phyloP scores from a whole-genome alignment of 2,797 vertebrate genomes.

The Gymnothorax reevesii region DNA sequence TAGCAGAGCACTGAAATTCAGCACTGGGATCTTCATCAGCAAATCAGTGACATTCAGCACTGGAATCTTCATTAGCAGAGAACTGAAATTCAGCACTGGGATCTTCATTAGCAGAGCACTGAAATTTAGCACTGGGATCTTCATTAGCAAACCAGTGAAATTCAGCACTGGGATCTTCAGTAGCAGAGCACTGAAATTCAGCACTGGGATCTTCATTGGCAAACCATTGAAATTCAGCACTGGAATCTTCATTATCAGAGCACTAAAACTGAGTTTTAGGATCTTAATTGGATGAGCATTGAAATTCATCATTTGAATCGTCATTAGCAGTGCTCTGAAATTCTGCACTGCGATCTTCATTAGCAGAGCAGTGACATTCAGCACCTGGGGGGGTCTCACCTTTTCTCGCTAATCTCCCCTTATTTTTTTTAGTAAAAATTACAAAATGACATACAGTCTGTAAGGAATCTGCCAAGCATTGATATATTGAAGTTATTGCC shows the following conservation, averaged over 20 bases:
- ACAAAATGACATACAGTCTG: slow-evolving; percentile 6
- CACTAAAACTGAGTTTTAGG: no score
- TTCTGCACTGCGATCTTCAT: no score
- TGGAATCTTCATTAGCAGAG: neutral
- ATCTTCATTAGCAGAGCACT: neutral
- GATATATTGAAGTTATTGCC: slow-evolving; percentile 29
- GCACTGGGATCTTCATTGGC: neutral
- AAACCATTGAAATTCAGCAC: no score
- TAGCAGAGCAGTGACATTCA: no score
- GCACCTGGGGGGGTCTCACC: neutral
- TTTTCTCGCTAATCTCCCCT: neutral
- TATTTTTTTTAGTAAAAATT: neutral
- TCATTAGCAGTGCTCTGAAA: neutral
- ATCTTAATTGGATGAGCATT: neutral
- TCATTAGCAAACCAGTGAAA: neutral
- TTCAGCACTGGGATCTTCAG: neutral
- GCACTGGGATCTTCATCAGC: neutral
- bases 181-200: no score
- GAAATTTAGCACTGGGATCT: neutral
- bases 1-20: neutral
- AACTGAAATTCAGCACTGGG: no score
- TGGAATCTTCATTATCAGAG: neutral
- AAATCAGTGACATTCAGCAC: no score
- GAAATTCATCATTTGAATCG: neutral
- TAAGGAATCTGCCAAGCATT: slow-evolving; percentile 31